These are phyloP conservation scores for Listronotus bonariensis DNA, from an alignment of 1,140 invertebrate species.

Conservation along the genomic window DNA sequence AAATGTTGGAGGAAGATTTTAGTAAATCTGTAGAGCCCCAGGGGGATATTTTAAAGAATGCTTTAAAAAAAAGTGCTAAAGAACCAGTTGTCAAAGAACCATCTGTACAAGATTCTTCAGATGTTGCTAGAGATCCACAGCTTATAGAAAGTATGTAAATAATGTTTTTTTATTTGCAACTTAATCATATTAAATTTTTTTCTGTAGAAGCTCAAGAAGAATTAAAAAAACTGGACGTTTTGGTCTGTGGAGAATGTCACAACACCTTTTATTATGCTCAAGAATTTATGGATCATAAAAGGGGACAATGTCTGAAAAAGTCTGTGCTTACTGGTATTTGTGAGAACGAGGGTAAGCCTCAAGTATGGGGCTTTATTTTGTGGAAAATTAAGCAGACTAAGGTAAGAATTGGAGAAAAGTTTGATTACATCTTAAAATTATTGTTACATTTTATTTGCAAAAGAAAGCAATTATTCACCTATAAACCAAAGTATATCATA, in stretches of 20 bases:
- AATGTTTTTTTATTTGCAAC: neutral
- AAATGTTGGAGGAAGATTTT: slow-evolving; percentile 15
- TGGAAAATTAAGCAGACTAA: too few species aligned
- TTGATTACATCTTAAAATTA: too few species aligned
- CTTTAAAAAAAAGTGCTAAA: neutral
- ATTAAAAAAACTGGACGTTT: slow-evolving; percentile 72
- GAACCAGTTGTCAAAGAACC: neutral
- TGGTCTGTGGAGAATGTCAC: slow-evolving; percentile 80
- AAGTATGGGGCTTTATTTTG: slow-evolving; percentile 81
- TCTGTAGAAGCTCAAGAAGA: slow-evolving; percentile 72
- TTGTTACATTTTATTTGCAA: too few species aligned
- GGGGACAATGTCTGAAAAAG: slow-evolving; percentile 62
- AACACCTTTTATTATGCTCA: slow-evolving; percentile 75
- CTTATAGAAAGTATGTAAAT: slow-evolving; percentile 44
- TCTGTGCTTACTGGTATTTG: slow-evolving; percentile 41
- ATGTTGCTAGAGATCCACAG: slow-evolving; percentile 41
- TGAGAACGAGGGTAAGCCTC: slow-evolving; percentile 71
- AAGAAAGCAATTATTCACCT: too few species aligned
- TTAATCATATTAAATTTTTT: neutral
- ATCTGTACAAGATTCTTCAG: slow-evolving; percentile 30
- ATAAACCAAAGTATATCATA: too few species aligned
- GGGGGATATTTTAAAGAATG: neutral
- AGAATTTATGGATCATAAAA: slow-evolving; percentile 74
- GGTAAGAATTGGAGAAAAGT: too few species aligned
- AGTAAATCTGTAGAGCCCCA: neutral